Conservation (phyloP, 2,797 vertebrate genomes). For the Neopelma chrysocephalum region DNA sequence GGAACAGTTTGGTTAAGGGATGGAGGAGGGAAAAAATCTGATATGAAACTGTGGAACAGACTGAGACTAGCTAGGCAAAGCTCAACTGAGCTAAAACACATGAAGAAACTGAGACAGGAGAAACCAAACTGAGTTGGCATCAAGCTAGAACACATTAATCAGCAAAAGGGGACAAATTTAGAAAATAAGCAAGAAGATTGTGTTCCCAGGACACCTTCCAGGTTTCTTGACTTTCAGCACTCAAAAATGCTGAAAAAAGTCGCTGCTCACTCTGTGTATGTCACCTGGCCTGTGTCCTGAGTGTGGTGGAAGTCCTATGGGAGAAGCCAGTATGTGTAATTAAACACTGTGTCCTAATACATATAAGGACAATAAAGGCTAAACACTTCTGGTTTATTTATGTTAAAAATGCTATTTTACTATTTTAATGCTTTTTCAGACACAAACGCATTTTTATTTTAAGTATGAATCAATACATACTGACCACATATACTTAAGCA, state of each 20-base stretch:
- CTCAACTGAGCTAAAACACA: neutral
- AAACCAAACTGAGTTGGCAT: neutral
- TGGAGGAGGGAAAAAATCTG: neutral
- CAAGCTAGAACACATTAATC: neutral
- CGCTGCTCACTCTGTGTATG: neutral
- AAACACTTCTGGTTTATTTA: neutral
- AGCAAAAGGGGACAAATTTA: neutral
- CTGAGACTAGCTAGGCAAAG: neutral
- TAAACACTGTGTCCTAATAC: neutral
- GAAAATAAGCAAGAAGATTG: neutral
- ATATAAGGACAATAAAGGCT: neutral
- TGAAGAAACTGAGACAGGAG: neutral
- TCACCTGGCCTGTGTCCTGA: neutral
- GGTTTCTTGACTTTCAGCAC: neutral
- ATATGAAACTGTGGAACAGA: neutral
- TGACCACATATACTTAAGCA: neutral
- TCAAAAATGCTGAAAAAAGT: neutral
- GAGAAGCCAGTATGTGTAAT: neutral
- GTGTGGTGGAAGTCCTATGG: neutral
- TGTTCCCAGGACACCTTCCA: neutral
- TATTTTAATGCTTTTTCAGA: neutral
- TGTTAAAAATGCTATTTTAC: neutral
- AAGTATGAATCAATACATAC: neutral
- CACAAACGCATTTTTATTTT: neutral
- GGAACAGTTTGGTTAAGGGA: neutral